These are phyloP conservation scores for Cotesia chilonis DNA, from an alignment of 1,140 invertebrate species.

Conservation along the genomic window DNA sequence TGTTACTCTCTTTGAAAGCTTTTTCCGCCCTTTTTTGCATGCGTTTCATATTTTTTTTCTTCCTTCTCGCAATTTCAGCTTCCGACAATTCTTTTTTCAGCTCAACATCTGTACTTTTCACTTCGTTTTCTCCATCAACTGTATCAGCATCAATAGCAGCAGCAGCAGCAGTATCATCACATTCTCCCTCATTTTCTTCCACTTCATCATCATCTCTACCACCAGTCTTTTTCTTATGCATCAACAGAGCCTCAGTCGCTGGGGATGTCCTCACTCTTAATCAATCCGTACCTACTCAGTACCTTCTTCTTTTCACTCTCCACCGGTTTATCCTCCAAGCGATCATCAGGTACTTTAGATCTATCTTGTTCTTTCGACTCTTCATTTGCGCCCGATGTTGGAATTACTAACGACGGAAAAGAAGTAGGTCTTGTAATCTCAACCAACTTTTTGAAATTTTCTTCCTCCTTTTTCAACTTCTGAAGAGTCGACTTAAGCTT, in stretches of 20 bases:
- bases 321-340: neutral
- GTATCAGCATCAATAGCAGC: neutral
- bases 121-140: neutral
- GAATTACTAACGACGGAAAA: conserved; percentile 66
- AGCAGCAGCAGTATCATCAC: neutral
- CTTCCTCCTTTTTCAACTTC: conserved; percentile 76
- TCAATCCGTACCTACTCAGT: neutral
- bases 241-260: neutral
- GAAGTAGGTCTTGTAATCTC: conserved; percentile 81
- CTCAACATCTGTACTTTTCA: neutral
- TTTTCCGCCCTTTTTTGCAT: conserved; percentile 56
- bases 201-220: neutral
- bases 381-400: conserved; percentile 38
- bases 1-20: conserved; percentile 59
- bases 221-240: neutral
- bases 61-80: conserved; percentile 35
- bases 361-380: conserved; percentile 37
- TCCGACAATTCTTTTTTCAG: conserved; percentile 38
- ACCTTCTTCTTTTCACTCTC: conserved; percentile 1
- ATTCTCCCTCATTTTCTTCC: neutral
- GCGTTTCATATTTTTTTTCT: conserved; percentile 50
- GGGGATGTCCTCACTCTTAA: neutral
- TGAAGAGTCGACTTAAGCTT: conserved; percentile 68
- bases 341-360: no score
- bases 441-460: conserved; percentile 74